Evolutionary conservation across 1,140 invertebrate genomes (phyloP).

Genomic region (Dryas iulia): DNA sequence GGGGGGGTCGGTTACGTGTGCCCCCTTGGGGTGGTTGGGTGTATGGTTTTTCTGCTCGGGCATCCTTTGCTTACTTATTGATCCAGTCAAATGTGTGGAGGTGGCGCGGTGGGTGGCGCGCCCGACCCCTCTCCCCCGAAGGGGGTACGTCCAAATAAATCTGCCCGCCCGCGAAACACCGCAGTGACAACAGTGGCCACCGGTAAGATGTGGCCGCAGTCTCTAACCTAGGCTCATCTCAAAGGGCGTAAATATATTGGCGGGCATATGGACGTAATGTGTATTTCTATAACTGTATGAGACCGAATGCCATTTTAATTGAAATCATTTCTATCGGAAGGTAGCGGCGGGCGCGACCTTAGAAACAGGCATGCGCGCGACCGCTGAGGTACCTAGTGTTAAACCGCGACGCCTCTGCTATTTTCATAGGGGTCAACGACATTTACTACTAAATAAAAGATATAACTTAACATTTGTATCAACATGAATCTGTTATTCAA

Average conservation of each 20-base stretch:
- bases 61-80: slow-evolving; percentile 82
- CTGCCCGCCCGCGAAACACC: slow-evolving; percentile 78
- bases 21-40: slow-evolving; percentile 77
- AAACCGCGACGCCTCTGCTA: slow-evolving; percentile 61
- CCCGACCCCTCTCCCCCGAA: slow-evolving; percentile 62
- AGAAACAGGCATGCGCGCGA: slow-evolving; percentile 72
- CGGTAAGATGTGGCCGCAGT: slow-evolving; percentile 71
- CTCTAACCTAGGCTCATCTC: slow-evolving; percentile 39
- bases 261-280: slow-evolving; percentile 32
- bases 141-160: slow-evolving; percentile 79
- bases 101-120: slow-evolving; percentile 75
- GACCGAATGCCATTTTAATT: slow-evolving; percentile 63
- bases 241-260: background rate
- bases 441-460: slow-evolving; percentile 53
- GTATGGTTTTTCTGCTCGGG: slow-evolving; percentile 81
- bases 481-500: slow-evolving; percentile 23
- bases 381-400: slow-evolving; percentile 57
- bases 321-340: slow-evolving; percentile 64
- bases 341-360: slow-evolving; percentile 60
- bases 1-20: slow-evolving; percentile 78
- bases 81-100: slow-evolving; percentile 81
- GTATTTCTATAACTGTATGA: slow-evolving; percentile 31
- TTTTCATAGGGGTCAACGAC: slow-evolving; percentile 65
- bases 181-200: slow-evolving; percentile 74
- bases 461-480: slow-evolving; percentile 25